These are phyloP conservation scores for Apistogramma diplotaenia DNA, from an alignment of 2,113 vertebrate species.

Conservation along the genomic window DNA sequence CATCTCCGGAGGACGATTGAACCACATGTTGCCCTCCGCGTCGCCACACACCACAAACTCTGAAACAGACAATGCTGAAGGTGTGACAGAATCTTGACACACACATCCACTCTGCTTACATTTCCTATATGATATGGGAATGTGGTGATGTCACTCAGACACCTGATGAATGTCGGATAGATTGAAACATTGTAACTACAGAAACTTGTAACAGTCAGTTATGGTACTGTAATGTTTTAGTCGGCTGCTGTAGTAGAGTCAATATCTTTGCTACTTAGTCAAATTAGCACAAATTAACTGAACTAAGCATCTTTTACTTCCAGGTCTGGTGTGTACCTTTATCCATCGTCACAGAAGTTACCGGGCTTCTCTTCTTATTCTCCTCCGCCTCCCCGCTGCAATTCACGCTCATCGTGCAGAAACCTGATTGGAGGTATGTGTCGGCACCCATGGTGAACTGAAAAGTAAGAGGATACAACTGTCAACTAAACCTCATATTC, in stretches of 20 bases:
- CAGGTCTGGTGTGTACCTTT: conserved; percentile 30
- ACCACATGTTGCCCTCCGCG: conserved; percentile 75
- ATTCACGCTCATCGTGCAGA: not conserved
- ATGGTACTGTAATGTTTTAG: not conserved
- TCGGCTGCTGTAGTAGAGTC: not conserved
- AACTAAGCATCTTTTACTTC: not conserved
- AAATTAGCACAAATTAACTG: not conserved
- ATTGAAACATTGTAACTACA: not conserved
- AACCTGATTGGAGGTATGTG: fast-evolving
- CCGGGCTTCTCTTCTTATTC: not conserved
- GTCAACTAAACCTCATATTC: not conserved
- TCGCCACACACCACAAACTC: conserved; percentile 76
- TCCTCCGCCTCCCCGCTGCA: not conserved
- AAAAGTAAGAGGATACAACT: not conserved
- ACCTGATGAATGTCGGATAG: not conserved
- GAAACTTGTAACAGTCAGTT: not conserved
- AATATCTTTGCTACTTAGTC: not conserved
- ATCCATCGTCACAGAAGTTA: conserved; percentile 60
- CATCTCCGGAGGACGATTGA: conserved; percentile 32
- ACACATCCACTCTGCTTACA: not conserved
- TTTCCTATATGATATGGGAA: not conserved
- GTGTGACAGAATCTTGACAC: not conserved
- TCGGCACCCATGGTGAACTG: conserved; percentile 51
- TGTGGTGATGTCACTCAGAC: not conserved
- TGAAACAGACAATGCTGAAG: conserved; percentile 28